These are phyloP conservation scores for Molothrus ater DNA, from an alignment of 2,797 vertebrate species.

Conservation along the genomic window DNA sequence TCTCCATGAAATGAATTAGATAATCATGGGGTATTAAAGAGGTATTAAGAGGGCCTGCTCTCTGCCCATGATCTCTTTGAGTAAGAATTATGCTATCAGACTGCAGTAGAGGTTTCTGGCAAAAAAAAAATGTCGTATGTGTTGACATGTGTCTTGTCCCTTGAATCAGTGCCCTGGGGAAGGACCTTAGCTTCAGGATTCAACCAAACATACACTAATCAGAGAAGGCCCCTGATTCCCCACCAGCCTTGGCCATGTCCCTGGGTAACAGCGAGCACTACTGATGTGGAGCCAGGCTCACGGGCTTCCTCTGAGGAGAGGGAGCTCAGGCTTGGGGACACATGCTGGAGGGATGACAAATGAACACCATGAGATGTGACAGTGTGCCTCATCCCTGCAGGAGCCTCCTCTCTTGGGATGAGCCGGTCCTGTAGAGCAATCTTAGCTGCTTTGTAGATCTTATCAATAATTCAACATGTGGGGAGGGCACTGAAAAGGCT, in stretches of 20 bases:
- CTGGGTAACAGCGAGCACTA: neutral
- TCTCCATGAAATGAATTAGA: neutral
- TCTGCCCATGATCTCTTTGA: neutral
- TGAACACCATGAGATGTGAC: constrained; percentile 47
- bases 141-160: constrained; percentile 27
- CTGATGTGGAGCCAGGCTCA: neutral
- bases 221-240: constrained; percentile 59
- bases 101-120: neutral
- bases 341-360: neutral
- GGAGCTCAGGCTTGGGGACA: neutral
- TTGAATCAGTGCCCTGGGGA: neutral
- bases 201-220: constrained; percentile 45
- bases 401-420: neutral
- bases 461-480: neutral
- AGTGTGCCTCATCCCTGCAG: neutral
- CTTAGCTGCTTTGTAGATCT: neutral
- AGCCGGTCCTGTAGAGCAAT: neutral
- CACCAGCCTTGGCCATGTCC: constrained; percentile 66
- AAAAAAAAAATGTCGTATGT: neutral
- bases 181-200: constrained; percentile 47
- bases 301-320: neutral
- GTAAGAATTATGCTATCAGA: neutral
- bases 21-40: neutral
- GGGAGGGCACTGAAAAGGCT: neutral
- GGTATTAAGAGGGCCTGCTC: neutral